phyloP scores from a whole-genome alignment of 2,113 vertebrate species.

The Sturnus vulgaris region DNA sequence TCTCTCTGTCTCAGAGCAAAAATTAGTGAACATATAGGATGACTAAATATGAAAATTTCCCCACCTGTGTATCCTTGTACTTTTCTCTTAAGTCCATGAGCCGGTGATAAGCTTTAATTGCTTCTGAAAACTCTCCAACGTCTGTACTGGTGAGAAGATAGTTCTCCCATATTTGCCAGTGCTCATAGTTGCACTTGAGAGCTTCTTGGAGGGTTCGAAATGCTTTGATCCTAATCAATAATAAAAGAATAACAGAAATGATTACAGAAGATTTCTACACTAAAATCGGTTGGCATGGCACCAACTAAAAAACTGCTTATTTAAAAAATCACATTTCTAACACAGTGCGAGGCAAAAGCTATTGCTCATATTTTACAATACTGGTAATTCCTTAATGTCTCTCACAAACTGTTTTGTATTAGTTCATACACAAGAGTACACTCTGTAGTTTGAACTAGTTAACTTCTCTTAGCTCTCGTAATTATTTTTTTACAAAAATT shows the following conservation, averaged over 20 bases:
- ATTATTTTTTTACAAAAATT: neutral
- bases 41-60: neutral
- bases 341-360: neutral
- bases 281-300: neutral
- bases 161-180: constrained; percentile 99
- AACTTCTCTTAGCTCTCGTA: neutral
- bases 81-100: constrained; percentile 92
- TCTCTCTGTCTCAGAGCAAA: neutral
- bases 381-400: neutral
- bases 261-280: neutral
- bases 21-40: neutral
- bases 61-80: constrained; percentile 92
- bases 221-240: constrained; percentile 83
- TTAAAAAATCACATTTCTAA: neutral
- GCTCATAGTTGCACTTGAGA: constrained; percentile 94
- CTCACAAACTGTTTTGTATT: neutral
- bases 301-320: neutral
- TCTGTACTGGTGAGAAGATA: constrained; percentile 89
- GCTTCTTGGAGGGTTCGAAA: constrained; percentile 94
- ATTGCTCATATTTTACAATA: neutral
- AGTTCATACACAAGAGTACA: neutral
- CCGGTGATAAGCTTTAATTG: constrained; percentile 91
- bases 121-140: constrained; percentile 89
- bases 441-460: neutral
- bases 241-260: neutral